These are phyloP conservation scores for Ichneumoninae sp. DNA, from an alignment of 2,888 invertebrate species.

Conservation along the genomic window DNA sequence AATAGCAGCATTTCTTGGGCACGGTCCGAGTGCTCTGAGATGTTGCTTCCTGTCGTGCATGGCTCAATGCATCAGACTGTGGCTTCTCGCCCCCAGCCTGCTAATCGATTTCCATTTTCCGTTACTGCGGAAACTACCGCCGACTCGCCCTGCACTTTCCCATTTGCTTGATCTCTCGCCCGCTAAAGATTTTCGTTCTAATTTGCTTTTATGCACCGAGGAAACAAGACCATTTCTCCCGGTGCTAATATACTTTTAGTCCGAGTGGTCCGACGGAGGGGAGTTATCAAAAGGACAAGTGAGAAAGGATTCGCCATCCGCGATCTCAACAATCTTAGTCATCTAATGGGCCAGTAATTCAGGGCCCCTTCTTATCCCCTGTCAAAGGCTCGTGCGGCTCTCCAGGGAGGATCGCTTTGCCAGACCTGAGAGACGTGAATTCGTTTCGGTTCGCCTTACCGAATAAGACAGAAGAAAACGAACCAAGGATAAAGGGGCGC, in stretches of 20 bases:
- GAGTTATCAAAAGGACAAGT: background rate
- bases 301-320: constrained; percentile 16
- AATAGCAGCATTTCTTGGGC: background rate
- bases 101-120: constrained; percentile 56
- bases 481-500: background rate
- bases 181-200: background rate
- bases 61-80: constrained; percentile 18
- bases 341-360: constrained; percentile 74
- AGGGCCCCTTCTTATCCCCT: constrained; percentile 67
- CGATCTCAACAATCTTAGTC: constrained; percentile 69
- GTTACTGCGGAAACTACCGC: background rate
- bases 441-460: constrained; percentile 64
- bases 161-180: constrained; percentile 12
- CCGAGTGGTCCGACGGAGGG: background rate
- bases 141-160: constrained; percentile 13
- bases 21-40: constrained; percentile 24
- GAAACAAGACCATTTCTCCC: background rate
- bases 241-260: constrained; percentile 7
- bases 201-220: background rate
- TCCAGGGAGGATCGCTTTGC: constrained; percentile 17
- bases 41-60: constrained; percentile 28
- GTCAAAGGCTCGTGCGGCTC: constrained; percentile 37
- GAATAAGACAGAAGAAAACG: constrained; percentile 15
- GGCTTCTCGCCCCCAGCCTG: constrained; percentile 24
- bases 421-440: constrained; percentile 50